These are phyloP conservation scores for Mus spretus DNA, from an alignment of 2,797 vertebrate genomes.

Conservation along the genomic window DNA sequence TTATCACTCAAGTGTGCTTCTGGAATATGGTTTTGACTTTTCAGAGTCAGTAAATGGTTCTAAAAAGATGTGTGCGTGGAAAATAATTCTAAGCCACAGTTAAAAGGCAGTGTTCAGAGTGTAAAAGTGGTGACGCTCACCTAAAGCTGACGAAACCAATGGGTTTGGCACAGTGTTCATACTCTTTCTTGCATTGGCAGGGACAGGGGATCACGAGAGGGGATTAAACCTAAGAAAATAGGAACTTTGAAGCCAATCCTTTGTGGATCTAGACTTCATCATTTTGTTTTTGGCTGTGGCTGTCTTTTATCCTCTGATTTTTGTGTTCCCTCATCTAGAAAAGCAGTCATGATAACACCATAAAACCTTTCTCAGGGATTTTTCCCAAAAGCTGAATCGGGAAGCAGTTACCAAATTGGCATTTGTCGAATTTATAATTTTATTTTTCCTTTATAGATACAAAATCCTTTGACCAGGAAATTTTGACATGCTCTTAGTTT, in stretches of 20 bases:
- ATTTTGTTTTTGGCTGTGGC: background rate
- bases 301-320: background rate
- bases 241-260: background rate
- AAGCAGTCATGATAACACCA: background rate
- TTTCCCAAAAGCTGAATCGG: background rate
- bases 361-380: constrained; percentile 15
- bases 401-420: background rate
- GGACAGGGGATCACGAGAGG: background rate
- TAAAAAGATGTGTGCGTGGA: background rate
- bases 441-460: constrained; percentile 7
- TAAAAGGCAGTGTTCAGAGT: background rate
- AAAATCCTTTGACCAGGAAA: constrained; percentile 36
- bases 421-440: background rate
- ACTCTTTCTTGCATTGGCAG: background rate
- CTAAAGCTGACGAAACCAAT: constrained; percentile 5
- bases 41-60: constrained; percentile 8
- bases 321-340: background rate
- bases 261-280: background rate
- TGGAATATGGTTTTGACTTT: constrained; percentile 49
- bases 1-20: background rate
- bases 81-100: background rate
- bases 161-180: background rate
- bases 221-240: background rate
- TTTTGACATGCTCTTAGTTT: background rate
- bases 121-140: background rate